Evolutionary conservation across 2,797 vertebrate genomes (phyloP).

Genomic region (Orestias chungarensis): DNA sequence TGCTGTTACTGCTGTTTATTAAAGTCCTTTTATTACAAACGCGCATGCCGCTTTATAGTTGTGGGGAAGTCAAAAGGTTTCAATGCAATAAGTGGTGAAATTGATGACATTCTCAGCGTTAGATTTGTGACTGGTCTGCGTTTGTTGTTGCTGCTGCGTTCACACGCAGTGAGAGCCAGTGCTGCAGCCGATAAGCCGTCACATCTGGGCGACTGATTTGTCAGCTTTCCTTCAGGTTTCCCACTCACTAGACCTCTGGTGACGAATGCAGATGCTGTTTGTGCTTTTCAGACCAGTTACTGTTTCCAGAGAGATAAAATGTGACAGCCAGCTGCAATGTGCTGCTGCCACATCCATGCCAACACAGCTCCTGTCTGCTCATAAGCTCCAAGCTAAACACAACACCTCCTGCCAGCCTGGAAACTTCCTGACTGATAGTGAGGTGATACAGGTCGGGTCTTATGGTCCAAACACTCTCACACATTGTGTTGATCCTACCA

Average conservation of each 20-base stretch:
- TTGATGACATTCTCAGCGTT: not conserved
- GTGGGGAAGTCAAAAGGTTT: not conserved
- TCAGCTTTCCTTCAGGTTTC: not conserved
- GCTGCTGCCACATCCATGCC: conserved; percentile 36
- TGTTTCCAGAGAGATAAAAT: conserved; percentile 58
- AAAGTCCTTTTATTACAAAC: not conserved
- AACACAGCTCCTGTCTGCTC: conserved; percentile 55
- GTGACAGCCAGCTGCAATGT: conserved; percentile 25
- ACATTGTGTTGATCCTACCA: conserved; percentile 20
- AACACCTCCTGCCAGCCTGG: conserved; percentile 18
- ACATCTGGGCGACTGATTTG: conserved; percentile 9
- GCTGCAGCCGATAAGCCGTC: conserved; percentile 6
- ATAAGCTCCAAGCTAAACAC: conserved; percentile 64
- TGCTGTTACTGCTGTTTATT: not conserved
- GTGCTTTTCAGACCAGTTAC: conserved; percentile 12
- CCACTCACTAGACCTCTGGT: not conserved
- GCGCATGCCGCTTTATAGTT: not conserved
- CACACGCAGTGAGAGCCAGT: conserved; percentile 1
- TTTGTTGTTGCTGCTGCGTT: conserved; percentile 23
- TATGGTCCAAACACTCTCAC: conserved; percentile 8
- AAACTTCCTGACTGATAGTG: conserved; percentile 72
- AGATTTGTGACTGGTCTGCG: not conserved
- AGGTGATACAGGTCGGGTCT: conserved; percentile 49
- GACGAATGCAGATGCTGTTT: conserved; percentile 34
- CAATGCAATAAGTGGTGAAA: not conserved